Conservation (phyloP, 2,797 vertebrate genomes). For the Peromyscus aztecus region DNA sequence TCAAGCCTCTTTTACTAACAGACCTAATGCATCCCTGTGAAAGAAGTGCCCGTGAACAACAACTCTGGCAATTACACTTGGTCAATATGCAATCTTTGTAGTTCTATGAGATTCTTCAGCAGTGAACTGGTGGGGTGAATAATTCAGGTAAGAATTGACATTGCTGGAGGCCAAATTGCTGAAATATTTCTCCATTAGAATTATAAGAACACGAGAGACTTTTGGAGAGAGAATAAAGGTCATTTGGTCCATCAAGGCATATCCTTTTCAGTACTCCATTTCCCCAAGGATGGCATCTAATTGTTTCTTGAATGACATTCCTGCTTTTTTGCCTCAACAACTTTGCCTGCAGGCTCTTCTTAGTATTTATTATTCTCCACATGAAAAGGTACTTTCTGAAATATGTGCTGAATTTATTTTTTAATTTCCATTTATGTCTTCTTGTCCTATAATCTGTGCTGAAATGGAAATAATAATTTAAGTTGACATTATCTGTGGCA, state of each 20-base stretch:
- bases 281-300: constrained; percentile 87
- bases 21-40: constrained; percentile 23
- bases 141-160: constrained; percentile 87
- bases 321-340: constrained; percentile 86
- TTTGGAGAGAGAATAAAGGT: constrained; percentile 88
- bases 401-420: constrained; percentile 87
- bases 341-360: constrained; percentile 87
- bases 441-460: constrained; percentile 83
- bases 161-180: constrained; percentile 87
- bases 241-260: constrained; percentile 87
- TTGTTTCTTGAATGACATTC: constrained; percentile 89
- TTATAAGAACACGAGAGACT: constrained; percentile 85
- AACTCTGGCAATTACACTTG: constrained; percentile 20
- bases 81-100: constrained; percentile 72
- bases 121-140: constrained; percentile 82
- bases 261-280: constrained; percentile 85
- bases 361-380: constrained; percentile 87
- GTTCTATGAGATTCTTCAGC: constrained; percentile 45
- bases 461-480: constrained; percentile 87
- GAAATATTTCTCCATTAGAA: constrained; percentile 86
- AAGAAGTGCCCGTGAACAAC: constrained; percentile 28
- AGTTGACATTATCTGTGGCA: constrained; percentile 85
- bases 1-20: background rate
- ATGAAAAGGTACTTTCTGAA: constrained; percentile 88
- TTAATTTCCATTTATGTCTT: constrained; percentile 87